phyloP scores from a whole-genome alignment of 2,888 invertebrate species.

The Pollenia amentaria region DNA sequence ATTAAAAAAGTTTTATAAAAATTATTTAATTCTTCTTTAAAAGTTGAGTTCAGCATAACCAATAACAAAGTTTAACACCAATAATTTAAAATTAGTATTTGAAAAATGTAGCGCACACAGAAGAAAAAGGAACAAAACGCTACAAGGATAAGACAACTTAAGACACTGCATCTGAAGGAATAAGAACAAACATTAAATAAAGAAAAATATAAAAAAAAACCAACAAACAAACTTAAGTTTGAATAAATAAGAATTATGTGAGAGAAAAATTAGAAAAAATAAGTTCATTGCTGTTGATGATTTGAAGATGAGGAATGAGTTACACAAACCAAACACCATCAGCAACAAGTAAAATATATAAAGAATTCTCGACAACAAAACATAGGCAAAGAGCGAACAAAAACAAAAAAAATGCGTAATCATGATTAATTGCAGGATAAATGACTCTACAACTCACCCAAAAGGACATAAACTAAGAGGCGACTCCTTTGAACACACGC shows the following conservation, averaged over 20 bases:
- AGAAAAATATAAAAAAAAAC: constrained; percentile 18
- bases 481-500: constrained; percentile 17
- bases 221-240: constrained; percentile 43
- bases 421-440: constrained; percentile 84
- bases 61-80: too few species aligned
- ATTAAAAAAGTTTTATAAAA: too few species aligned
- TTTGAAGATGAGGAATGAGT: constrained; percentile 61
- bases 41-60: too few species aligned
- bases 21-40: too few species aligned
- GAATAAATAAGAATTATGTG: constrained; percentile 72
- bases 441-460: constrained; percentile 79
- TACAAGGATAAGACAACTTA: constrained; percentile 29
- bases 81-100: not conserved
- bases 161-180: constrained; percentile 21
- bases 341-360: constrained; percentile 73
- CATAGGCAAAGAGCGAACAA: constrained; percentile 54
- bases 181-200: constrained; percentile 1
- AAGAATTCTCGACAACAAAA: constrained; percentile 62
- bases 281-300: constrained; percentile 54
- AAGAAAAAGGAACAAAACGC: constrained; percentile 62
- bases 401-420: constrained; percentile 78
- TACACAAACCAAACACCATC: constrained; percentile 63
- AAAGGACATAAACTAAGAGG: constrained; percentile 60
- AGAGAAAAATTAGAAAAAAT: constrained; percentile 31
- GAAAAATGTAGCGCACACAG: constrained; percentile 35